Conservation (phyloP, 2,888 invertebrate genomes). For the Labia minor region DNA sequence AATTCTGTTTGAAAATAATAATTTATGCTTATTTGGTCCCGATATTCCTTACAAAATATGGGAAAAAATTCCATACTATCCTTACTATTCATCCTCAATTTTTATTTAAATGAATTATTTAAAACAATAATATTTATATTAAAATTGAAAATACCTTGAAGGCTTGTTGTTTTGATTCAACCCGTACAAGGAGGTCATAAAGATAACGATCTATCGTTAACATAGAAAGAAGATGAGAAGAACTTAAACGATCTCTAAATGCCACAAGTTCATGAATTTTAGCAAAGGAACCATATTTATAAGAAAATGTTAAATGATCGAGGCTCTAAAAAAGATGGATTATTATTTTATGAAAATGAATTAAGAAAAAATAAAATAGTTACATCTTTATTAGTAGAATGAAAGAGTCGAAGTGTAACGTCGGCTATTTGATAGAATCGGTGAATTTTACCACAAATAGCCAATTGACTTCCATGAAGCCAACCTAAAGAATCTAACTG, state of each 20-base stretch:
- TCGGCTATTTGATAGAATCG: slow-evolving; percentile 60
- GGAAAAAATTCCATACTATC: too few relatives aligned
- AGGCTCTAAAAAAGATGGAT: slow-evolving; percentile 51
- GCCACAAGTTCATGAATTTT: slow-evolving; percentile 84
- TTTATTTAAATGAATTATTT: too few relatives aligned
- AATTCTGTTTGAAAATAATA: too few relatives aligned
- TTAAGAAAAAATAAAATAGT: slow-evolving; percentile 32
- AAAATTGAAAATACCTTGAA: slow-evolving; percentile 27
- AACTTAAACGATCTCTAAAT: slow-evolving; percentile 67
- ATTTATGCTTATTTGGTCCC: too few relatives aligned
- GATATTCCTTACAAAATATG: too few relatives aligned
- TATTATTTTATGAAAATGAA: slow-evolving; percentile 14
- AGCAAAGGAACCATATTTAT: slow-evolving; percentile 88
- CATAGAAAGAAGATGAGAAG: slow-evolving; percentile 66
- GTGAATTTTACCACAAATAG: slow-evolving; percentile 58
- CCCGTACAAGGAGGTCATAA: slow-evolving; percentile 50
- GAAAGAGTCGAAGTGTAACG: slow-evolving; percentile 72
- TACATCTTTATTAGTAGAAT: slow-evolving; percentile 80
- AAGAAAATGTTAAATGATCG: slow-evolving; percentile 82
- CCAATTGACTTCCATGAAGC: slow-evolving; percentile 63
- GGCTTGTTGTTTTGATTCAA: slow-evolving; percentile 19
- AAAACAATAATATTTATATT: too few relatives aligned
- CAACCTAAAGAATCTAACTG: slow-evolving; percentile 87
- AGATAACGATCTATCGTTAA: slow-evolving; percentile 57
- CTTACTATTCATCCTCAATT: too few relatives aligned